Evolutionary conservation across 2,113 vertebrate species (phyloP).

Genomic region (Cephalopholis sonnerati): DNA sequence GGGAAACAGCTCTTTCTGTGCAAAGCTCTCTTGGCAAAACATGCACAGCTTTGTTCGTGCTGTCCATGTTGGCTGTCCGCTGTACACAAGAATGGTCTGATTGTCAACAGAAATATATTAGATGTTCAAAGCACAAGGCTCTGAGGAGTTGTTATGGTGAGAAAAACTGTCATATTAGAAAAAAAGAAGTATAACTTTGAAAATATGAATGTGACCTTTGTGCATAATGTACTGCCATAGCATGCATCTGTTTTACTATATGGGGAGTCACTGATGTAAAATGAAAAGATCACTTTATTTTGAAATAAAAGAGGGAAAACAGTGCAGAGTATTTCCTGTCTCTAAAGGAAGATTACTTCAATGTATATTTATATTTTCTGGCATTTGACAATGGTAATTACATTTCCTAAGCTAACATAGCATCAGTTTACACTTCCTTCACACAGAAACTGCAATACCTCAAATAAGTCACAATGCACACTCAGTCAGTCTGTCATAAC

Average conservation of each 20-base stretch:
- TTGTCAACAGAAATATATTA: conserved; percentile 7
- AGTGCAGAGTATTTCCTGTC: background rate
- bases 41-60: conserved; percentile 66
- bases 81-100: conserved; percentile 14
- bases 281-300: background rate
- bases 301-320: background rate
- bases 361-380: background rate
- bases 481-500: background rate
- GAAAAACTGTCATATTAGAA: background rate
- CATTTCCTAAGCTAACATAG: no score
- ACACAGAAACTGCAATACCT: background rate
- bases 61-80: conserved; percentile 7
- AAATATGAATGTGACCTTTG: background rate
- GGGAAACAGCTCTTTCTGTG: conserved; percentile 64
- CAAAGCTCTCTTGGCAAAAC: conserved; percentile 62
- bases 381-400: background rate
- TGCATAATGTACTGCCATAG: background rate
- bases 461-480: background rate
- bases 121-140: background rate
- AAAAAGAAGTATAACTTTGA: background rate
- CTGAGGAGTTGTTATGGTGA: background rate
- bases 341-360: background rate
- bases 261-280: no score
- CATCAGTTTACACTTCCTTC: background rate
- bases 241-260: background rate